These are phyloP conservation scores for Myiopsitta monachus DNA, from an alignment of 2,113 vertebrate genomes.

Conservation along the genomic window DNA sequence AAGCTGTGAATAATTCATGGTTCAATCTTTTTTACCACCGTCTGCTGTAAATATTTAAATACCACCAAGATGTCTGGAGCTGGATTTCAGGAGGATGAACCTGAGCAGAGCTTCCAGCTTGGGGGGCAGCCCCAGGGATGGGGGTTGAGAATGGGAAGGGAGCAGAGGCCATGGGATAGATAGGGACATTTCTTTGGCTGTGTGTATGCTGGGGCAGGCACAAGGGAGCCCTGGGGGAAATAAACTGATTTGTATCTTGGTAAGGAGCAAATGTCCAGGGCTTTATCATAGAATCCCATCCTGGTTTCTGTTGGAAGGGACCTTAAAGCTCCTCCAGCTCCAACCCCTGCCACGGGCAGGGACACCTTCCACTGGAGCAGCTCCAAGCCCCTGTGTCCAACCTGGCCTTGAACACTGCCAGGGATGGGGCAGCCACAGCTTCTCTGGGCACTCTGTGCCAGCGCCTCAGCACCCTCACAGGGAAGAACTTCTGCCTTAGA, in stretches of 20 bases:
- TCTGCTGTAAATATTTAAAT: conserved; percentile 72
- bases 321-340: no score
- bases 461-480: background rate
- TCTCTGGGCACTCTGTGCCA: no score
- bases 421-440: no score
- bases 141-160: background rate
- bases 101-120: background rate
- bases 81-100: background rate
- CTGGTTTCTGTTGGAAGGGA: no score
- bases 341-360: no score
- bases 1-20: conserved; percentile 75
- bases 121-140: background rate
- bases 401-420: no score
- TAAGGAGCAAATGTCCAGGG: background rate
- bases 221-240: background rate
- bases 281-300: background rate
- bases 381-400: no score
- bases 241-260: background rate
- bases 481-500: background rate
- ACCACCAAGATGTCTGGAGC: conserved; percentile 46
- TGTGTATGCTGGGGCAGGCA: background rate
- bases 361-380: no score
- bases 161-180: background rate
- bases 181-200: background rate
- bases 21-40: conserved; percentile 51